Conservation (phyloP, 1,140 invertebrate species). For the Zaprionus capensis region DNA sequence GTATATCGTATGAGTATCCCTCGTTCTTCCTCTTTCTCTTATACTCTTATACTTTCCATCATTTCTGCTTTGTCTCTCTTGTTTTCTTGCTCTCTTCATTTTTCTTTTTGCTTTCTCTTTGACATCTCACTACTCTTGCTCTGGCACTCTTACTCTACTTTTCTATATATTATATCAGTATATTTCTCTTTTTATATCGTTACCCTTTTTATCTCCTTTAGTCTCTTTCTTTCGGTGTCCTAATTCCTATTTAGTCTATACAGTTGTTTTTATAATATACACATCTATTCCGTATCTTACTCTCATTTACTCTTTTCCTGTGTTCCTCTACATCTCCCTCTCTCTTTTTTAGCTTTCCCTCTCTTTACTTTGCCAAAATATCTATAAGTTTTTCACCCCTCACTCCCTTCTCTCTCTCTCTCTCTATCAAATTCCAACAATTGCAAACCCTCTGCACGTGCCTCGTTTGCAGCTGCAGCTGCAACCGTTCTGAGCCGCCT, state of each 20-base stretch:
- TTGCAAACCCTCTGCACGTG: conserved; percentile 13
- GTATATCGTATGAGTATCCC: not conserved
- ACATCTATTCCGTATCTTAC: not conserved
- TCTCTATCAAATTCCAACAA: not conserved
- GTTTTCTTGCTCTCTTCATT: not conserved
- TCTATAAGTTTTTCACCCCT: not conserved
- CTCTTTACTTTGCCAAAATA: not conserved
- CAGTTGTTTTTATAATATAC: too few relatives aligned
- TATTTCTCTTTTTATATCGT: not conserved
- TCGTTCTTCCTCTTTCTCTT: not conserved
- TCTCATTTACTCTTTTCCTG: not conserved
- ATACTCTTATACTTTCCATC: not conserved
- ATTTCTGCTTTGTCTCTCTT: not conserved
- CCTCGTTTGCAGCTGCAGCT: conserved; percentile 25
- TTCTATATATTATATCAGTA: accelerated
- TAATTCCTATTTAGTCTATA: too few relatives aligned
- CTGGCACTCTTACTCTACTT: not conserved
- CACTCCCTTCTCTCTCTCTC: not conserved
- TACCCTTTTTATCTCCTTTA: not conserved
- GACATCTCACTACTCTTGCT: not conserved
- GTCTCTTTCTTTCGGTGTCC: not conserved
- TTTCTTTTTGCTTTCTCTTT: not conserved
- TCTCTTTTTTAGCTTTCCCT: not conserved
- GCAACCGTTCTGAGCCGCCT: conserved; percentile 20
- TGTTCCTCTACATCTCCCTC: not conserved